Conservation (phyloP, 2,888 invertebrate genomes). For the Nymphalis polychloros region DNA sequence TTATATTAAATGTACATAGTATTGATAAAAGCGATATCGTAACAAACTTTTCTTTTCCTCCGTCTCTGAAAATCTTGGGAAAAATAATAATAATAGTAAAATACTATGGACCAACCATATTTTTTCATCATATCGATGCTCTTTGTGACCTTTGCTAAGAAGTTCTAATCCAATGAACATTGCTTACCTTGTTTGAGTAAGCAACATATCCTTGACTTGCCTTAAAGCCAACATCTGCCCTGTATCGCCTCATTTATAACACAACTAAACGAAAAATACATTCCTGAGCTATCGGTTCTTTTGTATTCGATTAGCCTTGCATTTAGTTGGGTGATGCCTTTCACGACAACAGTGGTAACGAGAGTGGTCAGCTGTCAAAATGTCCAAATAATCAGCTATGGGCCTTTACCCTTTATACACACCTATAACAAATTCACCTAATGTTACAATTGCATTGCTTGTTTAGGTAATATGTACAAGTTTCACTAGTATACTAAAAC, state of each 20-base stretch:
- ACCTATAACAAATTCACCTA: constrained; percentile 31
- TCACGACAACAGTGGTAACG: constrained; percentile 79
- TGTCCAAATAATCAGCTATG: constrained; percentile 77
- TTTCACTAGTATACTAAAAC: constrained; percentile 11
- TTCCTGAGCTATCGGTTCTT: constrained; percentile 75
- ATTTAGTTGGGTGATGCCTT: constrained; percentile 78
- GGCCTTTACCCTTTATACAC: constrained; percentile 42
- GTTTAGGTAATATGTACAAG: not conserved
- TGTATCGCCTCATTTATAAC: constrained; percentile 52
- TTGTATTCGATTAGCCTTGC: constrained; percentile 82
- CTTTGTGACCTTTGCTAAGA: not conserved
- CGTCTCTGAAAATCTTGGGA: too few relatives aligned
- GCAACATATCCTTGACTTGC: not conserved
- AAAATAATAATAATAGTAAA: too few relatives aligned
- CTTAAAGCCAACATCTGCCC: constrained; percentile 41
- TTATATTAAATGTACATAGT: too few relatives aligned
- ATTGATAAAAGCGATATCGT: too few relatives aligned
- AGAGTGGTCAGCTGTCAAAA: constrained; percentile 81
- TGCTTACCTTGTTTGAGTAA: not conserved
- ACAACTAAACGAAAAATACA: constrained; percentile 68
- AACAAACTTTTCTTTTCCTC: too few relatives aligned
- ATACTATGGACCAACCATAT: too few relatives aligned
- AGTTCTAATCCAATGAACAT: not conserved
- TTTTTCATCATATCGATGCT: too few relatives aligned
- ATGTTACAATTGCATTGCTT: constrained; percentile 23